phyloP scores from a whole-genome alignment of 1,140 invertebrate species.

The Trachymyrmex septentrionalis region DNA sequence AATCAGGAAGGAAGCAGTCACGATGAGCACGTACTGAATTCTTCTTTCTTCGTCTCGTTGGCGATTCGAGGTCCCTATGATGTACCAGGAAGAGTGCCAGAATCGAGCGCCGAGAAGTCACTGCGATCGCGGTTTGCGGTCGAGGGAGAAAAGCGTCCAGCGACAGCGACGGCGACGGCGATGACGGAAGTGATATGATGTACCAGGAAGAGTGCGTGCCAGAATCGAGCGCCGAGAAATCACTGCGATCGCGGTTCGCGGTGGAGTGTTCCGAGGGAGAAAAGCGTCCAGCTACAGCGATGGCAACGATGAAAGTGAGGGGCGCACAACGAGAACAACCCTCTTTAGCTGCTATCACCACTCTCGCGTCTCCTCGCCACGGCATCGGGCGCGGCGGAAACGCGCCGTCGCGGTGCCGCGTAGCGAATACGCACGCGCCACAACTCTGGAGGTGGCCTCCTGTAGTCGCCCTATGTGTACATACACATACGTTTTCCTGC shows the following conservation, averaged over 20 bases:
- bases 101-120: no score
- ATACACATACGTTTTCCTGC: slow-evolving; percentile 44
- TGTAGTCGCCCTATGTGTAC: slow-evolving; percentile 54
- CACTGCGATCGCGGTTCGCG: no score
- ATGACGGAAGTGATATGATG: slow-evolving; percentile 23
- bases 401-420: slow-evolving; percentile 76
- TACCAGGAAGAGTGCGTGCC: no score
- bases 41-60: no score
- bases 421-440: slow-evolving; percentile 66
- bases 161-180: slow-evolving; percentile 12
- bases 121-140: no score
- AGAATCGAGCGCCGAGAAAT: no score
- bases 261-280: no score
- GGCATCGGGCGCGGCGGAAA: slow-evolving; percentile 58
- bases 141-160: no score
- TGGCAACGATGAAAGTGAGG: slow-evolving; percentile 50
- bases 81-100: no score
- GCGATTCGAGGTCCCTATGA: no score
- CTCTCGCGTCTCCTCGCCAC: slow-evolving; percentile 76
- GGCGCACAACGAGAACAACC: slow-evolving; percentile 62
- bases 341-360: slow-evolving; percentile 71
- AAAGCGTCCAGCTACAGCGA: neutral
- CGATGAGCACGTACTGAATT: no score
- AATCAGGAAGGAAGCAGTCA: no score
- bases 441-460: slow-evolving; percentile 14